Conservation (phyloP, 2,797 vertebrate genomes). For the Clarias laeviceps region DNA sequence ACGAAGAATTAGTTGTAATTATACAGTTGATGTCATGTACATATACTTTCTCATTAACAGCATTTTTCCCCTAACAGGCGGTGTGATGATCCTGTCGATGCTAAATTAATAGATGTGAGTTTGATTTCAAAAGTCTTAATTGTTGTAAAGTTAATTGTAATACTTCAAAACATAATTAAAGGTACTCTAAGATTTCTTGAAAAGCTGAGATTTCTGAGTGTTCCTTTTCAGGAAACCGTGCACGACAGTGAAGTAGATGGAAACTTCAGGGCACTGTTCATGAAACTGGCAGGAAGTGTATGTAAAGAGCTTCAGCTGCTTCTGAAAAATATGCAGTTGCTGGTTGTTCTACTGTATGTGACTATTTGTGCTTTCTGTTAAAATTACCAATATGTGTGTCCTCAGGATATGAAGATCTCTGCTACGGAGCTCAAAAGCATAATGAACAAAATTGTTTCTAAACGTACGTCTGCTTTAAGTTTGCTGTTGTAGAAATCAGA, state of each 20-base stretch:
- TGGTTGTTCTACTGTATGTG: too few species aligned
- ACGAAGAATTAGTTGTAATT: background rate
- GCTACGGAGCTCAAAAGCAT: slow-evolving; percentile 76
- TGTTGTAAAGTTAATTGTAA: background rate
- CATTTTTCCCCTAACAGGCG: slow-evolving; percentile 58
- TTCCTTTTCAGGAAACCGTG: slow-evolving; percentile 72
- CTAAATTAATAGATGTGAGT: slow-evolving; percentile 69
- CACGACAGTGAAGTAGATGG: slow-evolving; percentile 69
- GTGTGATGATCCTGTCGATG: slow-evolving; percentile 74
- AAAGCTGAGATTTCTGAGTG: background rate
- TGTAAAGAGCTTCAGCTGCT: slow-evolving; percentile 42
- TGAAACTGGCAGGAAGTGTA: slow-evolving; percentile 80
- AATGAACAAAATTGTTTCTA: slow-evolving; percentile 79
- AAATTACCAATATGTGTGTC: background rate
- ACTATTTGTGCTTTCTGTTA: background rate
- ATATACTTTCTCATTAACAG: background rate
- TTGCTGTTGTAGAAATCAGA: background rate
- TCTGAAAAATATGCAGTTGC: background rate
- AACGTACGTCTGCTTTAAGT: slow-evolving; percentile 71
- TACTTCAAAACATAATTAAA: background rate
- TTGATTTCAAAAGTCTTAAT: background rate
- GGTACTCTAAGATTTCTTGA: background rate
- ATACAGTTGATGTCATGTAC: background rate
- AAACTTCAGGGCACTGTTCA: slow-evolving; percentile 78
- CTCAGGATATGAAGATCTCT: slow-evolving; percentile 83